Conservation (phyloP, 2,113 vertebrate genomes). For the Athene noctua region DNA sequence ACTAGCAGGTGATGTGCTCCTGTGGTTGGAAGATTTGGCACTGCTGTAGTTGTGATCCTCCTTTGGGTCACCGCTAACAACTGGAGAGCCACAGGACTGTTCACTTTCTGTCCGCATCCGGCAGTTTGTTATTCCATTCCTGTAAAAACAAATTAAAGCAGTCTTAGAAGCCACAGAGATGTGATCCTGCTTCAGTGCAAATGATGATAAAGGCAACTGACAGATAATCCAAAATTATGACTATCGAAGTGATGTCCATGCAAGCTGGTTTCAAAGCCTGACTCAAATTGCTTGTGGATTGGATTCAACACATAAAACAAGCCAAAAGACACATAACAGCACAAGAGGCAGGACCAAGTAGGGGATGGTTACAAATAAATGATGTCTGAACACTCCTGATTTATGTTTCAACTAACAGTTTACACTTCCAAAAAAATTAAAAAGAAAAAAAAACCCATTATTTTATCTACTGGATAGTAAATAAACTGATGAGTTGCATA, state of each 20-base stretch:
- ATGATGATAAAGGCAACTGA: neutral
- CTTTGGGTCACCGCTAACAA: constrained; percentile 89
- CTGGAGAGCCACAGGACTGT: constrained; percentile 84
- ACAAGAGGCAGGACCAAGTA: neutral
- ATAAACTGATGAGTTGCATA: neutral
- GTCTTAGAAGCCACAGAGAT: neutral
- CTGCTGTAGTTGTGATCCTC: constrained; percentile 97
- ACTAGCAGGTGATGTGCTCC: constrained; percentile 79
- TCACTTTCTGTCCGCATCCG: constrained; percentile 87
- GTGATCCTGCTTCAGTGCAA: neutral
- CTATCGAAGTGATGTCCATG: neutral
- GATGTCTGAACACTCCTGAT: neutral
- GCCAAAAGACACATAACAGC: neutral
- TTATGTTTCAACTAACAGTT: neutral
- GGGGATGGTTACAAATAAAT: neutral
- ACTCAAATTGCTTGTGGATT: neutral
- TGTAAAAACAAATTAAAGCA: constrained; percentile 41
- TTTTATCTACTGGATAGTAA: neutral
- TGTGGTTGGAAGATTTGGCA: constrained; percentile 83
- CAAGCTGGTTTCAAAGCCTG: neutral
- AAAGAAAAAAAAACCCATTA: neutral
- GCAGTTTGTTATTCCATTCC: constrained; percentile 83
- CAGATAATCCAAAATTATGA: neutral
- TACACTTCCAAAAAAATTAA: neutral
- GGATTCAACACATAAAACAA: neutral